phyloP scores from a whole-genome alignment of 2,113 vertebrate genomes.

The Patagioenas fasciata region DNA sequence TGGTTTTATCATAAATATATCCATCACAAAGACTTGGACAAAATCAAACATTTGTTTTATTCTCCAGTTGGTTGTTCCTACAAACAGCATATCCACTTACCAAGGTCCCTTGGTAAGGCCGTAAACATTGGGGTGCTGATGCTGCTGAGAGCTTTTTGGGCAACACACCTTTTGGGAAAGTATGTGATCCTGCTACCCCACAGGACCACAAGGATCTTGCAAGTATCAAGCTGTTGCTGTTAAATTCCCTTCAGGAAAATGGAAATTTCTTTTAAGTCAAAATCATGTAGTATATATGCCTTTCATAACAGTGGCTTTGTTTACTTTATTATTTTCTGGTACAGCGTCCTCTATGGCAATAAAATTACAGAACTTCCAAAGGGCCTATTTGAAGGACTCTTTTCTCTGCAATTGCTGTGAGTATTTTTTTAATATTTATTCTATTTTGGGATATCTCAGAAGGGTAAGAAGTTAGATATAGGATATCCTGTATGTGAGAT shows the following conservation, averaged over 20 bases:
- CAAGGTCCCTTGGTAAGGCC: not conserved
- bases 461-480: not conserved
- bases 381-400: slow-evolving; percentile 93
- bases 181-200: not conserved
- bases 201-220: not conserved
- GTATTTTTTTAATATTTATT: slow-evolving; percentile 68
- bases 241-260: not conserved
- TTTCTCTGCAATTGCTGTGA: slow-evolving; percentile 96
- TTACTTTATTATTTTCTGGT: slow-evolving; percentile 24
- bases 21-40: not conserved
- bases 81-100: not conserved
- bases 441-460: not conserved
- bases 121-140: not conserved
- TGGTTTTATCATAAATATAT: not conserved
- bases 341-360: slow-evolving; percentile 96
- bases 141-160: not conserved
- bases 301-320: not conserved
- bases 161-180: not conserved
- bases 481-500: not conserved
- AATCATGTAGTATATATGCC: not conserved
- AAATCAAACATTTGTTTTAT: not conserved
- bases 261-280: not conserved
- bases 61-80: not conserved
- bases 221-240: not conserved
- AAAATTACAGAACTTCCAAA: slow-evolving; percentile 99